These are phyloP conservation scores for Euleptes europaea DNA, from an alignment of 2,113 vertebrate species.

Conservation along the genomic window DNA sequence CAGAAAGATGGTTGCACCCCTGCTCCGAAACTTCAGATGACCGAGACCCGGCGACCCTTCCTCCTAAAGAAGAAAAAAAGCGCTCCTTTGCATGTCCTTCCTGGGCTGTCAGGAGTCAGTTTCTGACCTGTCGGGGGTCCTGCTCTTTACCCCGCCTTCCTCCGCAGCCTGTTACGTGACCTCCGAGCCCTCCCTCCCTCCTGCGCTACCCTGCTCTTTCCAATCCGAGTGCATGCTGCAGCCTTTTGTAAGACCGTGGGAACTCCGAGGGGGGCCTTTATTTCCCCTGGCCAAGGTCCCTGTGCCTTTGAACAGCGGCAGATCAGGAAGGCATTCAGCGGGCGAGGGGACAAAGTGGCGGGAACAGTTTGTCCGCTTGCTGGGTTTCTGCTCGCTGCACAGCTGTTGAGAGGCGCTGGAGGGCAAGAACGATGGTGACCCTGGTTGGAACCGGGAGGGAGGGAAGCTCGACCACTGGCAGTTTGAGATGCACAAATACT, in stretches of 20 bases:
- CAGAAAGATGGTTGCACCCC: background rate
- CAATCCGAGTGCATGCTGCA: background rate
- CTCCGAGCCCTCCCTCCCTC: background rate
- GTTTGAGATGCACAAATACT: slow-evolving; percentile 10
- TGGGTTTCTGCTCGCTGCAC: background rate
- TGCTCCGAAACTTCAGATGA: background rate
- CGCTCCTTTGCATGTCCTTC: background rate
- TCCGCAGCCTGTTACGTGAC: background rate
- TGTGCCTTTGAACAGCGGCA: background rate
- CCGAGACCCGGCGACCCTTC: background rate
- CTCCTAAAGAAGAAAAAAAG: background rate
- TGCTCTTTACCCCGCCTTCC: background rate
- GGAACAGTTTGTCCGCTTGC: background rate
- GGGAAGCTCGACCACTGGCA: too few species aligned
- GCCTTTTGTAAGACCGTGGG: background rate
- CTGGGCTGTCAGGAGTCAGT: background rate
- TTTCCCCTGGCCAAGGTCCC: background rate
- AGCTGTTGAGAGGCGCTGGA: background rate
- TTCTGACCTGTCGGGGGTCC: background rate
- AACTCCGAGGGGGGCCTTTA: background rate
- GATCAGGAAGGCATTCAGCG: too few species aligned
- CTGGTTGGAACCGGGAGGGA: background rate
- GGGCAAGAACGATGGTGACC: background rate
- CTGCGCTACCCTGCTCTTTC: background rate
- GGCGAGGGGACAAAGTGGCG: background rate